These are phyloP conservation scores for Trichonephila clavata DNA, from an alignment of 1,140 invertebrate species.

Conservation along the genomic window DNA sequence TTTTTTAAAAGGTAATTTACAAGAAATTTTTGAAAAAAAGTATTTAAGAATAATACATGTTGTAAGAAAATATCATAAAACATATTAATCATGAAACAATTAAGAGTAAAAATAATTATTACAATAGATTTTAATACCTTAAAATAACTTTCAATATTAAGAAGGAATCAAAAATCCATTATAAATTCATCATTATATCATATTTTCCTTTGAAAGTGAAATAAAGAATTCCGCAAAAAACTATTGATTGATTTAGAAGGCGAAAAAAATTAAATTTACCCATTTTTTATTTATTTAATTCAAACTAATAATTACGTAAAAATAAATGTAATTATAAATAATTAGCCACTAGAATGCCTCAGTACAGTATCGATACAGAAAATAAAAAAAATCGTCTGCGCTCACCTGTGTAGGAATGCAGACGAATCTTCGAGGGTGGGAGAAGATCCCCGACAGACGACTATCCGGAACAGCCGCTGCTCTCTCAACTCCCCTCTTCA, in stretches of 20 bases:
- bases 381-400: neutral
- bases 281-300: neutral
- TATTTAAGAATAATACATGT: no score
- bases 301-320: neutral
- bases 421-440: constrained; percentile 19
- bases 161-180: no score
- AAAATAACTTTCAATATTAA: no score
- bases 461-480: neutral
- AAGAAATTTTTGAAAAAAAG: no score
- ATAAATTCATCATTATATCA: no score
- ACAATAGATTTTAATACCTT: no score
- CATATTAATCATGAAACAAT: no score
- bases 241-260: neutral
- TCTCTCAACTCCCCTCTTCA: neutral
- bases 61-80: no score
- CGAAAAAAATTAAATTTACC: neutral
- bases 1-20: no score
- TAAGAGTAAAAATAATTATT: no score
- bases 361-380: neutral
- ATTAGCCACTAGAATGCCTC: neutral
- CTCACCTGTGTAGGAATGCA: constrained; percentile 46
- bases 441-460: constrained; percentile 26
- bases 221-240: neutral
- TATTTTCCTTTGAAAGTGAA: no score
- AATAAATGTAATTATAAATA: neutral